phyloP scores from a whole-genome alignment of 2,888 invertebrate species.

The Rhorus exstirpatorius region DNA sequence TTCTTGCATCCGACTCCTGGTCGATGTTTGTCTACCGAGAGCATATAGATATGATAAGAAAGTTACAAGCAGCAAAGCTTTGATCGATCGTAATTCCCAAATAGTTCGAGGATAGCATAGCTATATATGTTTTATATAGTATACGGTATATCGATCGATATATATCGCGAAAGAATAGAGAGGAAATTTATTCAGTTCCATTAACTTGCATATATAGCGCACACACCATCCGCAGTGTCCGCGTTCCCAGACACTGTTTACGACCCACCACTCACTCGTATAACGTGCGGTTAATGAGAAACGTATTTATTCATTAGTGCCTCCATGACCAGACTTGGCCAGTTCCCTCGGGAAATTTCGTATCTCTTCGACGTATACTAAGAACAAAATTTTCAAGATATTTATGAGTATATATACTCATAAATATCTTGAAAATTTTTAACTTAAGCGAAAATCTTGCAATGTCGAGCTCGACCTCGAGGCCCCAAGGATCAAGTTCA shows the following conservation, averaged over 20 bases:
- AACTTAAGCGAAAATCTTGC: too few species aligned
- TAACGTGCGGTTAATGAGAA: conserved; percentile 79
- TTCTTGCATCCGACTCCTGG: conserved; percentile 11
- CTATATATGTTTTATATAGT: conserved; percentile 2
- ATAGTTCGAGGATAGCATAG: conserved; percentile 25
- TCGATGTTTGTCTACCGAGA: conserved; percentile 27
- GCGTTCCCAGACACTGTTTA: conserved; percentile 81
- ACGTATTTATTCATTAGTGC: conserved; percentile 80
- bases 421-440: too few species aligned
- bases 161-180: conserved; percentile 46
- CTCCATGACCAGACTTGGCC: conserved; percentile 16
- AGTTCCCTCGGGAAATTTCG: conserved; percentile 21
- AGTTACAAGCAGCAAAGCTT: conserved; percentile 57
- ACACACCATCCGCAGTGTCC: conserved; percentile 69
- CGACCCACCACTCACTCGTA: conserved; percentile 69
- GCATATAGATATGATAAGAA: conserved; percentile 49
- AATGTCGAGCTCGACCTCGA: too few species aligned
- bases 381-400: too few species aligned
- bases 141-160: conserved; percentile 10
- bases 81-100: conserved; percentile 57
- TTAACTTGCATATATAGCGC: conserved; percentile 51
- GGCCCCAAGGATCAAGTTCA: too few species aligned
- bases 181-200: conserved; percentile 66
- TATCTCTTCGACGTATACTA: conserved; percentile 6
- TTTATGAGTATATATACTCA: background rate